Evolutionary conservation across 1,140 invertebrate genomes (phyloP).

Genomic region (Drosophila pruinosa): DNA sequence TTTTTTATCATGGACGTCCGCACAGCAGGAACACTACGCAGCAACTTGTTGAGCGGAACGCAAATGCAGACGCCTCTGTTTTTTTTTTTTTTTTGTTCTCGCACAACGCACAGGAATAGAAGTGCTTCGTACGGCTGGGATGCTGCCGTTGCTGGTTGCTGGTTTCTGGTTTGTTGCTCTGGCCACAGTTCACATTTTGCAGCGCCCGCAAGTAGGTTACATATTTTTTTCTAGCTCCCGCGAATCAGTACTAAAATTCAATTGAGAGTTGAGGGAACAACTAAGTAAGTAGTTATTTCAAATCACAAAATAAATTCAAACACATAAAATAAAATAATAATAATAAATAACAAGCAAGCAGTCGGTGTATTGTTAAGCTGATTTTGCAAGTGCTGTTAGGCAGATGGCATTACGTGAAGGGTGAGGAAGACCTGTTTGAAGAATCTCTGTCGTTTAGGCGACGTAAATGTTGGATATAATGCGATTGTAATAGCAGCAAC

Average conservation of each 20-base stretch:
- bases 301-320: neutral
- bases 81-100: constrained; percentile 11
- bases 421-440: neutral
- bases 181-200: constrained; percentile 61
- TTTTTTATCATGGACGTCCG: neutral
- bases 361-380: neutral
- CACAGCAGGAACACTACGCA: neutral
- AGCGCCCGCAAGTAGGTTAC: constrained; percentile 76
- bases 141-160: constrained; percentile 57
- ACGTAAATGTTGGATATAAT: constrained; percentile 39
- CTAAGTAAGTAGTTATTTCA: constrained; percentile 16
- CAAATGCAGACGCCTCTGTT: constrained; percentile 26
- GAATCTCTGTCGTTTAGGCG: constrained; percentile 19
- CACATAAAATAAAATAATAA: neutral
- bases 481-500: constrained; percentile 36
- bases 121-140: constrained; percentile 29
- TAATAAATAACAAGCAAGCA: neutral
- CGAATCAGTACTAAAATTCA: neutral
- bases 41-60: constrained; percentile 7
- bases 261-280: neutral
- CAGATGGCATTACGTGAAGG: neutral
- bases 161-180: constrained; percentile 41
- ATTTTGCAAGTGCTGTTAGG: constrained; percentile 8
- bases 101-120: constrained; percentile 19
- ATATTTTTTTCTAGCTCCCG: constrained; percentile 54